A percentile compares a stretch with the other conserved stretches of the same genome.
Conservation (phyloP, 2,797 vertebrate species). For the Myripristis jacobus region DNA sequence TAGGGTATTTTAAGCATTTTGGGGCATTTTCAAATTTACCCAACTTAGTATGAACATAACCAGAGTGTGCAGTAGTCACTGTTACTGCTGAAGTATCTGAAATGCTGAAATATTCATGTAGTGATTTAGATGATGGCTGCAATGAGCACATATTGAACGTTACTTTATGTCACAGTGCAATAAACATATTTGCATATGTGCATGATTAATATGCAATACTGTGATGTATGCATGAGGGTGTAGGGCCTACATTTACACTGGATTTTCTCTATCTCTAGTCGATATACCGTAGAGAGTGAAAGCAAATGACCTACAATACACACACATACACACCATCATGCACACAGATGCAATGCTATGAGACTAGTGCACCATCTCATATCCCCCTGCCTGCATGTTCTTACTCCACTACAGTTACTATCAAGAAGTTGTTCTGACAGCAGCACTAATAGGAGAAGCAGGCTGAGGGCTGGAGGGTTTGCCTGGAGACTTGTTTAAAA, state of each 20-base stretch:
- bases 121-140: conserved; percentile 18
- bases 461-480: conserved; percentile 43
- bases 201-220: not conserved
- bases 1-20: too few relatives aligned
- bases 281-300: not conserved
- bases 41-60: too few relatives aligned
- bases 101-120: conserved; percentile 43
- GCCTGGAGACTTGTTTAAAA: conserved; percentile 53
- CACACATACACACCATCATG: conserved; percentile 1
- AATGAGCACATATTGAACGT: conserved; percentile 8
- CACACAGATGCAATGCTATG: not conserved
- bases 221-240: not conserved
- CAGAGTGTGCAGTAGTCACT: not conserved
- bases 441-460: conserved; percentile 60
- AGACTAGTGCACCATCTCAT: conserved; percentile 7
- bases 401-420: conserved; percentile 58
- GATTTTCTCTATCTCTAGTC: not conserved
- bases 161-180: not conserved
- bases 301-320: not conserved
- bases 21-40: too few relatives aligned
- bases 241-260: not conserved
- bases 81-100: conserved; percentile 1
- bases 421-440: conserved; percentile 67
- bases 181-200: not conserved
- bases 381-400: conserved; percentile 34